phyloP scores from a whole-genome alignment of 2,888 invertebrate genomes.

The Acholoe squamosa region DNA sequence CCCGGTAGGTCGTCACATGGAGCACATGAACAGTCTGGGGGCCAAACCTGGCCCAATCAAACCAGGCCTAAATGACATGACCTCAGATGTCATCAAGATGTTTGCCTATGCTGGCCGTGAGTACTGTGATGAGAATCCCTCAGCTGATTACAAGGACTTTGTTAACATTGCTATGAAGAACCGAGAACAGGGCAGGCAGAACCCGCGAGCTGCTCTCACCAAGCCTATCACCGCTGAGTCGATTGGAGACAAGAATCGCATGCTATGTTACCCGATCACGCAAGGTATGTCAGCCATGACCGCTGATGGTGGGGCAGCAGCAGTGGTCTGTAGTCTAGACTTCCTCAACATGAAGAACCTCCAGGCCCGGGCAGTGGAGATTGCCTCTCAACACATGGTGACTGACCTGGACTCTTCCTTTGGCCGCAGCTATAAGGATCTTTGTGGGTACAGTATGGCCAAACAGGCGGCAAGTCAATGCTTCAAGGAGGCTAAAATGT shows the following conservation, averaged over 20 bases:
- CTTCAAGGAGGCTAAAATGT: conserved; percentile 63
- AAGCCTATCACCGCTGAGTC: conserved; percentile 71
- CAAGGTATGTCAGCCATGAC: conserved; percentile 76
- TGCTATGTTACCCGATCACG: conserved; percentile 79
- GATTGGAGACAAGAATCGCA: conserved; percentile 72
- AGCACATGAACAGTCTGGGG: conserved; percentile 77
- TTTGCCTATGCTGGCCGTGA: conserved; percentile 80
- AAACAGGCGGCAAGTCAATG: conserved; percentile 63
- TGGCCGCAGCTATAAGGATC: conserved; percentile 64
- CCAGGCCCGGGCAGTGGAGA: conserved; percentile 64
- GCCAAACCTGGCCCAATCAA: conserved; percentile 76
- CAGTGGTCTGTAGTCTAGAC: conserved; percentile 66
- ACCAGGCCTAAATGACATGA: conserved; percentile 77
- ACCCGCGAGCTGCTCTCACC: conserved; percentile 69
- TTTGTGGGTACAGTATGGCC: conserved; percentile 67
- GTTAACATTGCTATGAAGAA: conserved; percentile 78
- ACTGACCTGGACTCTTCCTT: conserved; percentile 68
- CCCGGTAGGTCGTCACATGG: conserved; percentile 77
- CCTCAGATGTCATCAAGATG: conserved; percentile 80
- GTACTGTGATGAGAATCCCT: conserved; percentile 76
- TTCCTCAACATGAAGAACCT: conserved; percentile 63
- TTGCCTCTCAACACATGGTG: conserved; percentile 68
- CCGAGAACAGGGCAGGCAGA: conserved; percentile 77
- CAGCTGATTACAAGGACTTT: conserved; percentile 73
- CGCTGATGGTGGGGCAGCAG: conserved; percentile 69